A percentile compares a stretch with the other conserved stretches of the same genome.
phyloP scores from a whole-genome alignment of 2,797 vertebrate genomes.

The Passerculus sandwichensis region DNA sequence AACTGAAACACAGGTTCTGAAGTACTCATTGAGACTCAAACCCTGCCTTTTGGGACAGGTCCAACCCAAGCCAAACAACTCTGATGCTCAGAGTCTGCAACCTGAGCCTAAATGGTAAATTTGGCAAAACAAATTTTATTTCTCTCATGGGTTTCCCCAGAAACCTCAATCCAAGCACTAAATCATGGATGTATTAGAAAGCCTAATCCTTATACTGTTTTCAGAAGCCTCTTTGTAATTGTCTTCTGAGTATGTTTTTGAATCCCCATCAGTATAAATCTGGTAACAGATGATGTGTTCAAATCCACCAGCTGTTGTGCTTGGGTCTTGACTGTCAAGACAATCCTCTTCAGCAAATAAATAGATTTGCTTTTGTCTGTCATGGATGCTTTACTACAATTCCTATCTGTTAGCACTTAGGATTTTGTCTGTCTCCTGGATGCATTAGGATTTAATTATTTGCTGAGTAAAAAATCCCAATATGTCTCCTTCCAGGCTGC shows the following conservation, averaged over 20 bases:
- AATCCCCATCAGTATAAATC: background rate
- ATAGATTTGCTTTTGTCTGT: background rate
- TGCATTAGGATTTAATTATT: background rate
- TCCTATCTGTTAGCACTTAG: background rate
- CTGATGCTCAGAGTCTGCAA: background rate
- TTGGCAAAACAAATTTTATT: background rate
- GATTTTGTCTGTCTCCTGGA: background rate
- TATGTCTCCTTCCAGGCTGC: constrained; percentile 14
- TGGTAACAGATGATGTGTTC: background rate
- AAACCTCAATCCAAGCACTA: background rate
- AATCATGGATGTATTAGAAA: background rate
- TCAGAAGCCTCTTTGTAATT: background rate
- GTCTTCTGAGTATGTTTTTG: background rate
- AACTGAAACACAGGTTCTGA: background rate
- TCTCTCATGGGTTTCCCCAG: background rate
- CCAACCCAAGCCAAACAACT: background rate
- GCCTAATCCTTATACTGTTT: background rate
- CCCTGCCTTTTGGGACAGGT: background rate
- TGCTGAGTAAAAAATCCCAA: background rate
- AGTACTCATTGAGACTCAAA: background rate
- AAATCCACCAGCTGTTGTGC: background rate
- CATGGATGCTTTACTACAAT: background rate
- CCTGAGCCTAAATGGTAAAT: background rate
- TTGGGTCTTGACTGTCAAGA: background rate
- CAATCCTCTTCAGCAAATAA: background rate